Evolutionary conservation across 2,888 invertebrate species (phyloP).

Genomic region (Agrochola lychnidis): DNA sequence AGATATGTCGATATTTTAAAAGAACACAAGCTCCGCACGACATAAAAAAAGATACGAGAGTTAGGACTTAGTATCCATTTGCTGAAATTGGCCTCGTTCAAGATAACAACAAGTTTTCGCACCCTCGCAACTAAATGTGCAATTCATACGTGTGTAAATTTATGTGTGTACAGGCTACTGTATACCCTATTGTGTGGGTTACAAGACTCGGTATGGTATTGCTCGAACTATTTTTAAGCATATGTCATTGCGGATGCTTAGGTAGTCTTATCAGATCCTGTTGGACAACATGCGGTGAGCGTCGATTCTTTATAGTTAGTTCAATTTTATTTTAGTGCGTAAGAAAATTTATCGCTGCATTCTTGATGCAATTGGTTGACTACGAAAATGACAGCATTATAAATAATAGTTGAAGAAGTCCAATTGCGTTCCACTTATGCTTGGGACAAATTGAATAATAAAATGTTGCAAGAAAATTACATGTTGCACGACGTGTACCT

Average conservation of each 20-base stretch:
- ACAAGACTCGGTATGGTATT: conserved; percentile 62
- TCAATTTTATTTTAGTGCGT: conserved; percentile 62
- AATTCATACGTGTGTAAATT: conserved; percentile 89
- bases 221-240: conserved; percentile 74
- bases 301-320: conserved; percentile 78
- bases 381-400: background rate
- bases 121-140: conserved; percentile 90
- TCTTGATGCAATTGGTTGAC: background rate
- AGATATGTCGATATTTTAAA: conserved; percentile 88
- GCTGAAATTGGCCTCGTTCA: conserved; percentile 90
- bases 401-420: conserved; percentile 2
- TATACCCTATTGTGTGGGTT: conserved; percentile 58
- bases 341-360: background rate
- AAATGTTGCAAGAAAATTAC: background rate
- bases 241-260: conserved; percentile 84
- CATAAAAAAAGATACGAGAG: conserved; percentile 89
- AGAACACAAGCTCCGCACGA: conserved; percentile 82
- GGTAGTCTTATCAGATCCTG: conserved; percentile 83
- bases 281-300: conserved; percentile 82
- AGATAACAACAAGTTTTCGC: conserved; percentile 91
- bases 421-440: background rate
- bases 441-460: background rate
- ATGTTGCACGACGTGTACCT: background rate
- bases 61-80: conserved; percentile 91
- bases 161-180: conserved; percentile 51